Evolutionary conservation across 2,797 vertebrate species (phyloP).

Genomic region (Xerus rutilus): DNA sequence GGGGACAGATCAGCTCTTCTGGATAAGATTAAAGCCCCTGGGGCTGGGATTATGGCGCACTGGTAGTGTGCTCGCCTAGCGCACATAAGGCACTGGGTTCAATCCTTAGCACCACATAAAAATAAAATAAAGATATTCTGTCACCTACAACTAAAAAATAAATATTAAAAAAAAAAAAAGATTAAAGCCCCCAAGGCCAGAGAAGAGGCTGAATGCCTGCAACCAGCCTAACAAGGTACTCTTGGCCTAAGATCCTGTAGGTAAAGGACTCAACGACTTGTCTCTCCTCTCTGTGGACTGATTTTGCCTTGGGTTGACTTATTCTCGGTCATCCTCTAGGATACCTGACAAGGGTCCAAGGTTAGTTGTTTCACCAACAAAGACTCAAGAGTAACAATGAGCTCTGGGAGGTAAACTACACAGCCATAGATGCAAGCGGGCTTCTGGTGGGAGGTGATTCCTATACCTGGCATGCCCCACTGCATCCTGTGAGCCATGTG

Average conservation of each 20-base stretch:
- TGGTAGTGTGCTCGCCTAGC: too few species aligned
- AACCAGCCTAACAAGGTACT: background rate
- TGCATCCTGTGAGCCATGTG: background rate
- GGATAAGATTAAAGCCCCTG: background rate
- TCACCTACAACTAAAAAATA: too few species aligned
- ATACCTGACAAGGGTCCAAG: background rate
- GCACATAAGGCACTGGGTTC: too few species aligned
- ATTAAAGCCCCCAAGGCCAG: background rate
- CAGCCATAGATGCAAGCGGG: background rate
- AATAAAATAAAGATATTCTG: too few species aligned
- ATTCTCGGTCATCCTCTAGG: background rate
- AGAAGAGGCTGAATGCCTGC: background rate
- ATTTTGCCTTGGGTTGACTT: background rate
- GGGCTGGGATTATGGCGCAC: too few species aligned
- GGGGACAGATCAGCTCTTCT: background rate
- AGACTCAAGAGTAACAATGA: background rate
- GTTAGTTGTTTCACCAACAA: background rate
- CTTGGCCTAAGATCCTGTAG: background rate
- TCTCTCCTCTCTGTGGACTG: background rate
- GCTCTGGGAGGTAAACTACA: background rate
- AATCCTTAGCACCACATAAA: too few species aligned
- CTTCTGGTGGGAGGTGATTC: background rate
- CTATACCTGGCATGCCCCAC: background rate
- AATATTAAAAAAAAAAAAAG: too few species aligned
- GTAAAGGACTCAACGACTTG: background rate